These are phyloP conservation scores for Rhyacophila evoluta DNA, from an alignment of 2,888 invertebrate genomes.

Conservation along the genomic window DNA sequence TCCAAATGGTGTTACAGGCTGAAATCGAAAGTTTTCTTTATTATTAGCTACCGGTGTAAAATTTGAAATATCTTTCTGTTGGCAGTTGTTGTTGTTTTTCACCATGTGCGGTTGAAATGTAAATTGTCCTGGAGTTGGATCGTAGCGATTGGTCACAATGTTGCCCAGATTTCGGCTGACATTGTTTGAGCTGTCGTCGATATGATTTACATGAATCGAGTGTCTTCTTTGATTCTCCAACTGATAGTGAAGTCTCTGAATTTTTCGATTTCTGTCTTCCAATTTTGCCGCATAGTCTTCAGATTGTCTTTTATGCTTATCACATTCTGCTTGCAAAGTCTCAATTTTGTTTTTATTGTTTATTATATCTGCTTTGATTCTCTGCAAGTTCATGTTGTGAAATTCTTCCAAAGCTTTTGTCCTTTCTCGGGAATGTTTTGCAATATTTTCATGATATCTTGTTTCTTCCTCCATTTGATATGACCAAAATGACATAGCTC, in stretches of 20 bases:
- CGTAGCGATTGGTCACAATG: conserved; percentile 61
- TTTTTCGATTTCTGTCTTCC: conserved; percentile 66
- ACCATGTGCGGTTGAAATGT: conserved; percentile 40
- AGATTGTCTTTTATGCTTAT: conserved; percentile 65
- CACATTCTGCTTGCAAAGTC: conserved; percentile 64
- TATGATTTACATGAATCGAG: conserved; percentile 55
- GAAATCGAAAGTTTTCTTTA: conserved; percentile 36
- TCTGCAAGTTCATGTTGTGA: conserved; percentile 64
- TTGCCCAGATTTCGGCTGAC: conserved; percentile 65
- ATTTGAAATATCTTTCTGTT: conserved; percentile 26
- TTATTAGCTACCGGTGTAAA: conserved; percentile 18
- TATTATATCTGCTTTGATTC: conserved; percentile 66
- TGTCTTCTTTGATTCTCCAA: conserved; percentile 43
- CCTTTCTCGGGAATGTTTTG: conserved; percentile 66
- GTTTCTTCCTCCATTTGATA: conserved; percentile 70
- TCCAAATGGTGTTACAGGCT: conserved; percentile 32
- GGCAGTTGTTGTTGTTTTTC: background rate
- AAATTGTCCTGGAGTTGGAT: conserved; percentile 33
- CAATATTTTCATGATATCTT: conserved; percentile 66
- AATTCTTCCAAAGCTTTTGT: conserved; percentile 66
- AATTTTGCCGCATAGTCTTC: conserved; percentile 65
- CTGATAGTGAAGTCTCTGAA: conserved; percentile 65
- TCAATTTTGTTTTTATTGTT: conserved; percentile 65
- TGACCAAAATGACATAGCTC: conserved; percentile 70
- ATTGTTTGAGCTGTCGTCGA: conserved; percentile 34